Conservation (phyloP, 2,113 vertebrate genomes). For the Oceanites oceanicus region DNA sequence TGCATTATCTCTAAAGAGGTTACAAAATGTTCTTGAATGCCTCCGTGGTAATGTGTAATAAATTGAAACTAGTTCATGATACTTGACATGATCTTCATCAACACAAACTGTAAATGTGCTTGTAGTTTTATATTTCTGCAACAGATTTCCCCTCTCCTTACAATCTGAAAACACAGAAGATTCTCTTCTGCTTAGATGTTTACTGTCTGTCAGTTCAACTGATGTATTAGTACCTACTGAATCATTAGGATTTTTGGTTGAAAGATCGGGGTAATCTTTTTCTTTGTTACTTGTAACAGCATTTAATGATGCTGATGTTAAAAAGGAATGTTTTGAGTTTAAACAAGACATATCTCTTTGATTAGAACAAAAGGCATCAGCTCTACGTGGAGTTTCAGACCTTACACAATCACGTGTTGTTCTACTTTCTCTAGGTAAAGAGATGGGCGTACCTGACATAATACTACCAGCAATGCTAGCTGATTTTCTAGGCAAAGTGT, state of each 20-base stretch:
- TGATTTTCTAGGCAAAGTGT: constrained; percentile 72
- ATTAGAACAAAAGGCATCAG: neutral
- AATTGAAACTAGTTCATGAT: constrained; percentile 77
- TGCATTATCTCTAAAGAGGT: constrained; percentile 62
- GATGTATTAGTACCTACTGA: neutral
- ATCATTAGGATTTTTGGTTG: neutral
- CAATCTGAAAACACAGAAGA: constrained; percentile 19
- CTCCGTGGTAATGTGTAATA: constrained; percentile 79
- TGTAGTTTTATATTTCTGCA: constrained; percentile 77
- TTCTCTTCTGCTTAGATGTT: constrained; percentile 15
- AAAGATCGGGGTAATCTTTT: neutral
- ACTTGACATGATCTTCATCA: constrained; percentile 76
- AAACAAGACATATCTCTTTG: neutral
- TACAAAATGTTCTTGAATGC: constrained; percentile 64
- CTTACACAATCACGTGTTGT: neutral
- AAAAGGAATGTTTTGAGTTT: neutral
- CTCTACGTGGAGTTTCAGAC: neutral
- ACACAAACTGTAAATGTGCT: constrained; percentile 75
- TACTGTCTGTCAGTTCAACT: neutral
- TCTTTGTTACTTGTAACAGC: neutral
- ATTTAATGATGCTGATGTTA: constrained; percentile 1
- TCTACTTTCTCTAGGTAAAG: constrained; percentile 44
- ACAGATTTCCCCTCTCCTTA: constrained; percentile 27
- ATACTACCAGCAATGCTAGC: constrained; percentile 33
- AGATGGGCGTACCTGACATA: neutral